Percentiles rank a stretch among this genome's conserved stretches.
These are phyloP conservation scores for Corydoras sp. DNA, from an alignment of 2,113 vertebrate genomes.

Conservation along the genomic window DNA sequence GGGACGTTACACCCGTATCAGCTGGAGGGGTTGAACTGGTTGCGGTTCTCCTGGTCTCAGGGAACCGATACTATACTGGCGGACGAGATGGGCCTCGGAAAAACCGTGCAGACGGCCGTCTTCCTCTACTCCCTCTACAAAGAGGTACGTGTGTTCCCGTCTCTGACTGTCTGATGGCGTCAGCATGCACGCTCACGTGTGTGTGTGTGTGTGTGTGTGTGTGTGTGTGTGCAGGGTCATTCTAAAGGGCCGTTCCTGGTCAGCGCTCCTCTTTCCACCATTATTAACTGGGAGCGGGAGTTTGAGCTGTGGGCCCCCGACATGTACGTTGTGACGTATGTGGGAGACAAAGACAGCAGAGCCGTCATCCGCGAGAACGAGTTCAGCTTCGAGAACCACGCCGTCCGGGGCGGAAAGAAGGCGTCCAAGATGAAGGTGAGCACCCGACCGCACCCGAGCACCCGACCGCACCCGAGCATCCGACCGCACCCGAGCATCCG, in stretches of 20 bases:
- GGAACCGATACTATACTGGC: constrained; percentile 69
- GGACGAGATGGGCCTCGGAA: constrained; percentile 69
- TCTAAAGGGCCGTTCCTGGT: too few relatives aligned
- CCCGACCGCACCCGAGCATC: too few relatives aligned
- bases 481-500: too few relatives aligned
- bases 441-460: too few relatives aligned
- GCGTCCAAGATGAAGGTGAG: constrained; percentile 82
- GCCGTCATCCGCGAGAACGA: constrained; percentile 95
- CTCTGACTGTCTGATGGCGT: not conserved
- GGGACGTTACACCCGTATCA: constrained; percentile 94
- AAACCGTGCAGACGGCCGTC: constrained; percentile 72
- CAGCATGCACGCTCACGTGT: too few relatives aligned
- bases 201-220: too few relatives aligned
- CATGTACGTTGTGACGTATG: constrained; percentile 75
- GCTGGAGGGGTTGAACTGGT: constrained; percentile 94
- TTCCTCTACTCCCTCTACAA: constrained; percentile 85
- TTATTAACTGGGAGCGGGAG: too few relatives aligned
- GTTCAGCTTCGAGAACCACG: constrained; percentile 94
- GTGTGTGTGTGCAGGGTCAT: too few relatives aligned
- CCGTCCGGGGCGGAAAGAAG: constrained; percentile 72
- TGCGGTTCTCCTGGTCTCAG: constrained; percentile 97
- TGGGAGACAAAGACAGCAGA: constrained; percentile 94
- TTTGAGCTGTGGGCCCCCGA: too few relatives aligned
- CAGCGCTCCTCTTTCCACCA: too few relatives aligned
- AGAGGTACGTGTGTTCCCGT: constrained; percentile 52